Percentiles rank a stretch among this genome's conserved stretches.
phyloP scores from a whole-genome alignment of 2,113 vertebrate genomes.

The Corynorhinus townsendii region DNA sequence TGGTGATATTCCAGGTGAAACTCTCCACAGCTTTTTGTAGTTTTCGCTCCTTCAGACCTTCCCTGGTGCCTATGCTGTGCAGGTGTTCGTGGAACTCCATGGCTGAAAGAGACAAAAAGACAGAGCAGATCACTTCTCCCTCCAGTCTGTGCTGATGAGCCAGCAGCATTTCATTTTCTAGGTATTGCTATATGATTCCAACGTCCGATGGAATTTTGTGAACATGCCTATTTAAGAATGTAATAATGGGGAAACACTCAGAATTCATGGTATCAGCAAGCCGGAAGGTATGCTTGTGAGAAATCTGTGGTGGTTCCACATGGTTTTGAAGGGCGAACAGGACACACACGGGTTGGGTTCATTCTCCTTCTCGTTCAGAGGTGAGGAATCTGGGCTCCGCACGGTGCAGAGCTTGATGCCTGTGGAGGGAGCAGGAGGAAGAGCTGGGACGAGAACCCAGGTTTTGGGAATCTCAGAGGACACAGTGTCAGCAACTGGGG shows the following conservation, averaged over 20 bases:
- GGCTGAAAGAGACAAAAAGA: slow-evolving; percentile 79
- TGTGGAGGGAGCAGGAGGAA: neutral
- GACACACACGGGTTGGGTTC: rapidly evolving
- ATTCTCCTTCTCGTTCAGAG: neutral
- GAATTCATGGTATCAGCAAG: neutral
- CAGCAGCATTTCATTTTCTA: neutral
- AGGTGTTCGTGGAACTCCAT: slow-evolving; percentile 98
- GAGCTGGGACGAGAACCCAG: neutral
- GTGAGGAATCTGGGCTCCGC: neutral
- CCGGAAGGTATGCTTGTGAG: rapidly evolving
- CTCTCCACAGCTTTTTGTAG: slow-evolving; percentile 95
- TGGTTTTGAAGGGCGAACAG: neutral
- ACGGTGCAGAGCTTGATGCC: neutral
- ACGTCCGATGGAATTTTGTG: neutral
- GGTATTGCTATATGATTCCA: neutral
- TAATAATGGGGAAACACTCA: neutral
- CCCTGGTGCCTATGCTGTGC: slow-evolving; percentile 90
- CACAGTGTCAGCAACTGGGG: neutral
- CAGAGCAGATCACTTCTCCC: neutral
- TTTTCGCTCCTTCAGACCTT: slow-evolving; percentile 96
- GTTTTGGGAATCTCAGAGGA: neutral
- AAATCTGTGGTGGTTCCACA: rapidly evolving
- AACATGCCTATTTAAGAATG: neutral
- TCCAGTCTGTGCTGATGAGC: neutral
- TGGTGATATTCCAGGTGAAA: slow-evolving; percentile 99